A percentile compares a stretch with the other conserved stretches of the same genome.
Evolutionary conservation across 2,113 vertebrate genomes (phyloP).

Genomic region (Phrynocephalus versicolor): DNA sequence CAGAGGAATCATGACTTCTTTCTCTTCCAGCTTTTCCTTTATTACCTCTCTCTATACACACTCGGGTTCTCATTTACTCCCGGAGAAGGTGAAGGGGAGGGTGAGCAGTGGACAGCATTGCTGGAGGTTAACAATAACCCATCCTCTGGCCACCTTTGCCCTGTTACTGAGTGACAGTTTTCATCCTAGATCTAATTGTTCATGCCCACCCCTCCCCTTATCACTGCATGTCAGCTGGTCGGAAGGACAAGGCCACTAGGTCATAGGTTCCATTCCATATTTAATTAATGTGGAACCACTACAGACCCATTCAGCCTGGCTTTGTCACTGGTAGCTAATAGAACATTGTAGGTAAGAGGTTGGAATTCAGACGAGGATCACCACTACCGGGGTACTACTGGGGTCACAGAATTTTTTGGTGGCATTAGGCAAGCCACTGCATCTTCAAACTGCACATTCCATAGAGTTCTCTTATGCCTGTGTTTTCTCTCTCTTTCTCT

Average conservation of each 20-base stretch:
- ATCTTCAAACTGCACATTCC: too few species aligned
- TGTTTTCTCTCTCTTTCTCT: background rate
- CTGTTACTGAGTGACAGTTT: slow-evolving; percentile 11
- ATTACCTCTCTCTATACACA: background rate
- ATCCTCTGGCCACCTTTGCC: background rate
- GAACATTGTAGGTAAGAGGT: background rate
- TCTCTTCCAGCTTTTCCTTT: background rate
- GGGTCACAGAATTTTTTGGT: too few species aligned
- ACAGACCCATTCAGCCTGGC: background rate
- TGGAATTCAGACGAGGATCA: background rate
- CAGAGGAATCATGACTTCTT: background rate
- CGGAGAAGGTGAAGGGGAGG: background rate
- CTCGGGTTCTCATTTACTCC: background rate
- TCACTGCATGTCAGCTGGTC: slow-evolving; percentile 8
- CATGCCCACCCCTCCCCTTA: background rate
- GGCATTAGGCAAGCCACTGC: too few species aligned
- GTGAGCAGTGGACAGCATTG: background rate
- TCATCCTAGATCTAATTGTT: slow-evolving; percentile 11
- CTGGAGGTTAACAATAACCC: background rate
- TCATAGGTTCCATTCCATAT: background rate
- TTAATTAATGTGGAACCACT: background rate
- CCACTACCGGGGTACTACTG: background rate
- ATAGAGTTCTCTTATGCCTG: background rate
- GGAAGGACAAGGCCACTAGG: background rate
- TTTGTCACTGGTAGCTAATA: background rate